Evolutionary conservation across 2,888 invertebrate genomes (phyloP), one percentile per base, ranked within the genome.

Genomic region (Hemaris fuciformis): DNA sequence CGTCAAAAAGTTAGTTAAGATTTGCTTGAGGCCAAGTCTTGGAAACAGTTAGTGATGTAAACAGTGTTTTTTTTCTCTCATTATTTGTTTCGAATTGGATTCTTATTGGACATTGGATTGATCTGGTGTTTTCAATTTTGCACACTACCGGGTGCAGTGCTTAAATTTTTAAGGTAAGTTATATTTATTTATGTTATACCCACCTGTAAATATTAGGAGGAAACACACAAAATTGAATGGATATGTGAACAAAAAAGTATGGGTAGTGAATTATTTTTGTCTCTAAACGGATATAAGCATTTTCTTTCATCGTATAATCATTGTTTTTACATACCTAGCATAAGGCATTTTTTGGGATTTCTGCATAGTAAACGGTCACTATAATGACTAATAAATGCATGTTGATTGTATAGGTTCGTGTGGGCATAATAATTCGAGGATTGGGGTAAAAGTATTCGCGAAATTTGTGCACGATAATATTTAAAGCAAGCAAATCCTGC

Each of bases 61-160:
- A 74, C 66, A 73, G 81, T 80, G 80, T 65, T 70, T 68, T 71
- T 71, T 67, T 72, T 71, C 62, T 73, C 63, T 62, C 69, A 65
- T 69, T 73, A 70, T 64, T 77, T 75, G 77, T 79, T 81, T 79
- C 76, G 66, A 74, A 78, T 79, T 80, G 80, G 82, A 80, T 83
- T 80, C 76, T 79, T 74, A 76, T 75, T 83, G 80, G 80, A 79
- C 72, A 69, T 72, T 53, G 65, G 70, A 74, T 70, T 68, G 53
- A 18, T 27, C 25, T 46, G 61, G 61, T 57, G 57, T 61, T 10
- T 59, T 45, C 25, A 57, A 57, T 45, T 46, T 45, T 45, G 38
- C 41, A 13, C 57, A 58, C 25, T 23, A 20, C 10, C 8, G 43
- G 25, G 22, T 57, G 34, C 53, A 48, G 20, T 41, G 23, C 57